Conservation (phyloP, 1,140 invertebrate species). For the Trialeurodes vaporariorum region DNA sequence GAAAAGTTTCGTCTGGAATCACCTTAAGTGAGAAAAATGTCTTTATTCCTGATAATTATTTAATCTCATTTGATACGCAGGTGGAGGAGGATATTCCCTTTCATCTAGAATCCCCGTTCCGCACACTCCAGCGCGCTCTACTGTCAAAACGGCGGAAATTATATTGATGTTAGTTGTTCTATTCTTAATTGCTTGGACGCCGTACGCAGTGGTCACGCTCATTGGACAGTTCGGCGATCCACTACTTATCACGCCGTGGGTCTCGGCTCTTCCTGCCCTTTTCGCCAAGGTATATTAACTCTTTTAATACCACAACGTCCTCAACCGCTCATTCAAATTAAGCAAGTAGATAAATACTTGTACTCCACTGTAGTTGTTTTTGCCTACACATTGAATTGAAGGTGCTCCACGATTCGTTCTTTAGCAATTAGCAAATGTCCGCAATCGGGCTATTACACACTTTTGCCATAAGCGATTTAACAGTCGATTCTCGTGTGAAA, state of each 20-base stretch:
- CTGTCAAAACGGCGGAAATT: conserved; percentile 36
- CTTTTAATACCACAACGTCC: neutral
- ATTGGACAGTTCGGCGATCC: conserved; percentile 38
- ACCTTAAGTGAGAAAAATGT: too few species aligned
- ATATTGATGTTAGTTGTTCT: conserved; percentile 37
- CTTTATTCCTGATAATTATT: too few species aligned
- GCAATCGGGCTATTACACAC: too few species aligned
- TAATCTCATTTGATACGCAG: too few species aligned
- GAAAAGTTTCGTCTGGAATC: too few species aligned
- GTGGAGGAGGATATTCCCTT: neutral
- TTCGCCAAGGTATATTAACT: conserved; percentile 34
- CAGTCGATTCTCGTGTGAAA: too few species aligned
- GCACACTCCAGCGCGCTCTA: conserved; percentile 18
- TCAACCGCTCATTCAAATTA: neutral
- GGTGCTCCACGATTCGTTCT: too few species aligned
- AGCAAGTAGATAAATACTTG: too few species aligned
- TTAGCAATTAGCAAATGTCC: too few species aligned
- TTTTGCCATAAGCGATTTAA: too few species aligned
- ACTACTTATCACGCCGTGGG: conserved; percentile 30
- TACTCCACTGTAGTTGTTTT: too few species aligned
- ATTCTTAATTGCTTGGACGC: conserved; percentile 40
- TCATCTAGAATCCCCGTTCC: neutral
- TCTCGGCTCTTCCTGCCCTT: conserved; percentile 34
- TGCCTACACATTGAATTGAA: too few species aligned
- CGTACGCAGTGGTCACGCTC: conserved; percentile 41